Evolutionary conservation across 53 echinoderm and acorn worm genomes (phyloP), one percentile per base, ranked within the genome.

Genomic region (Echinarachnius parma): DNA sequence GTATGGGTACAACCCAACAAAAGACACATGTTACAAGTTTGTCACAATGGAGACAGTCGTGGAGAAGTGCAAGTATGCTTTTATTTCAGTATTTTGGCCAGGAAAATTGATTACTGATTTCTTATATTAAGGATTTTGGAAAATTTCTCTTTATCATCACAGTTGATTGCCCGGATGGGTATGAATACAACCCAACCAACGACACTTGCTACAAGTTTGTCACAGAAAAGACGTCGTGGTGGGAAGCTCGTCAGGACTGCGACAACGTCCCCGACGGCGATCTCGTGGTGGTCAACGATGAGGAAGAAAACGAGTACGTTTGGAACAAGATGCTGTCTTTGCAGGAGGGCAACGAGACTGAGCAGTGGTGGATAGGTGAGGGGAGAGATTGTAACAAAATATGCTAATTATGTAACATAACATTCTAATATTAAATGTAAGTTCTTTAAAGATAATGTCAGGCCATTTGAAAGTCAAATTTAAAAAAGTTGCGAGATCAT

Each of bases 141-240:
- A n/a, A n/a, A n/a, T 52, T 18, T 52, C 0, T 52, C n/a, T 52
- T 19, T 7, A n/a, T 21, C 21, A n/a, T 19, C 53, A 0, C 72
- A 89, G 86, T 82, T 74, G 65, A 75, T 32, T 93, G 93, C 65
- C 86, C 93, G 4, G 89, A 89, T 2, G 93, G 89, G 3, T 93
- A 89, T 54, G 80, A 77, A 21, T 75, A 79, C 34, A 83, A 89
- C 21, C 60, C 75, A 34, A 42, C 82, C 21, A 68, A 60, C 24
- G 79, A 78, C 0, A 81, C 86, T n/a, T 93, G 93, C 71, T 93
- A 93, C 65, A 93, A 89, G 82, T 93, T 89, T 77, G 82, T 83
- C 18, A 36, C 33, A 15, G 60, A 63, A 3, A 68, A 80, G 0
- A 52, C 74, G 1, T 53, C 75, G 1, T 93, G 93, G 93, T 39